Evolutionary conservation across 1,140 invertebrate species (phyloP).

Genomic region (Pseudachorutes palmiensis): DNA sequence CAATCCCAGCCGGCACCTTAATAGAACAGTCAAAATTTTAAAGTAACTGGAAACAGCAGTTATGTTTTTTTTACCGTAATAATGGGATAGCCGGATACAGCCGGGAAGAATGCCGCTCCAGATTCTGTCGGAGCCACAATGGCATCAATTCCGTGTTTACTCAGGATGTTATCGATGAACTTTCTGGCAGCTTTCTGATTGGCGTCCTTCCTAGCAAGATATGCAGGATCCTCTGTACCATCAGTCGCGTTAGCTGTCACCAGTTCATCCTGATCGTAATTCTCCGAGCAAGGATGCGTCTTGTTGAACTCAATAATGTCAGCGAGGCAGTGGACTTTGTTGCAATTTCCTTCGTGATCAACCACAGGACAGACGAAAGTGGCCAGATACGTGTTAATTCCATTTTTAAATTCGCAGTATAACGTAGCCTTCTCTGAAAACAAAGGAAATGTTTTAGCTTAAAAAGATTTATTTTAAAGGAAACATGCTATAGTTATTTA

Average conservation of each 20-base stretch:
- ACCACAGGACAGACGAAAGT: background rate
- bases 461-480: background rate
- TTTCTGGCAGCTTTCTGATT: conserved; percentile 12
- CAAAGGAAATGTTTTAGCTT: background rate
- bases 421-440: conserved; percentile 11
- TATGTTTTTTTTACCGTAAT: background rate
- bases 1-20: conserved; percentile 5
- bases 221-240: conserved; percentile 9
- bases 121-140: background rate
- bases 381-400: background rate
- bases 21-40: background rate
- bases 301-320: conserved; percentile 25
- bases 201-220: background rate
- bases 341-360: background rate
- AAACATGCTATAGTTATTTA: background rate
- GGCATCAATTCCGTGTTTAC: background rate
- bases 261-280: conserved; percentile 19
- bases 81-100: conserved; percentile 5
- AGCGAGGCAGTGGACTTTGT: background rate
- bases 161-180: background rate
- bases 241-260: conserved; percentile 13
- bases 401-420: background rate
- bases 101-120: background rate
- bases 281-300: conserved; percentile 15
- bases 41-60: too few relatives aligned